Percentiles rank a stretch among this genome's conserved stretches.
phyloP scores from a whole-genome alignment of 2,113 vertebrate species.

The Zosterops japonicus region DNA sequence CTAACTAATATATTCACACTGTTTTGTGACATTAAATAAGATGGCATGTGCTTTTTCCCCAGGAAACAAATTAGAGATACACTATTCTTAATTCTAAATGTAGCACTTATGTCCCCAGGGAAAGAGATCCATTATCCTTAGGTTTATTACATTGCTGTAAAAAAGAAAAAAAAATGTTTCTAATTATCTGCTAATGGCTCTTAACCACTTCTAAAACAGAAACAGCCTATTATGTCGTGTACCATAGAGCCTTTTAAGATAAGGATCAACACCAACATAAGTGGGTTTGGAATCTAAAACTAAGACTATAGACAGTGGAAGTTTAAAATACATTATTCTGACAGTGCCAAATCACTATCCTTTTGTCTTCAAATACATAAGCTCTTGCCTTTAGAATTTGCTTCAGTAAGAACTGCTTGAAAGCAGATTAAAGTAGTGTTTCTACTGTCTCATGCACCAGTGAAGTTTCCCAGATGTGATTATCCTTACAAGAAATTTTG shows the following conservation, averaged over 20 bases:
- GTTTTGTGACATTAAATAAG: neutral
- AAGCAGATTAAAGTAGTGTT: neutral
- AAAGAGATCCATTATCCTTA: neutral
- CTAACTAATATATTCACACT: neutral
- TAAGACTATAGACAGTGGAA: neutral
- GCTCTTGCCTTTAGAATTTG: neutral
- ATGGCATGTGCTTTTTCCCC: neutral
- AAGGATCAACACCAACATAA: neutral
- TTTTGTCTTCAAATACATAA: neutral
- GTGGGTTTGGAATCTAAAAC: neutral
- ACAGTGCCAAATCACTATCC: neutral
- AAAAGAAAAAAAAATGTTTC: neutral
- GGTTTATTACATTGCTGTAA: neutral
- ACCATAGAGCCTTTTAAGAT: neutral
- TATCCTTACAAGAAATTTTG: neutral
- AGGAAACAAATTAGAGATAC: neutral
- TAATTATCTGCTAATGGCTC: neutral
- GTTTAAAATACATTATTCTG: neutral
- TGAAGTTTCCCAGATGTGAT: neutral
- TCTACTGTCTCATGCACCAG: neutral
- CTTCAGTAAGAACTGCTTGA: neutral
- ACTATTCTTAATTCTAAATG: neutral
- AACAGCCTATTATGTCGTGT: neutral
- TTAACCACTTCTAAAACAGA: neutral
- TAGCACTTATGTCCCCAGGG: neutral